Conservation (phyloP, 2,888 invertebrate genomes). For the Phragmatobia fuliginosa region DNA sequence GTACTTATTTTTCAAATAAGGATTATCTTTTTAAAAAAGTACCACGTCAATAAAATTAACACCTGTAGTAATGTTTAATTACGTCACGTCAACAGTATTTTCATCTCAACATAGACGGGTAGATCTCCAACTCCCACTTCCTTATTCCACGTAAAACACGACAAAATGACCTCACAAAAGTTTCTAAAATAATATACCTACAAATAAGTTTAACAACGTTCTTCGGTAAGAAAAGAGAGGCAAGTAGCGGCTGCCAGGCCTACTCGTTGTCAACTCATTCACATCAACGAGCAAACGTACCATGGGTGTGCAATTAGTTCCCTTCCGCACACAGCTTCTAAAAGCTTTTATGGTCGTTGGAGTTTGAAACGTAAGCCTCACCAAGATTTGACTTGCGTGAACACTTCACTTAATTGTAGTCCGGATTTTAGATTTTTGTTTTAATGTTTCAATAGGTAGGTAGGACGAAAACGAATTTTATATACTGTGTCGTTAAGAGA, state of each 20-base stretch:
- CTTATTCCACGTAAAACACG: not conserved
- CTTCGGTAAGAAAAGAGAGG: conserved; percentile 33
- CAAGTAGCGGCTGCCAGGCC: conserved; percentile 29
- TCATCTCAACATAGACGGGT: not conserved
- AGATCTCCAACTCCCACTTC: not conserved
- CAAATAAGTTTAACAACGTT: conserved; percentile 32
- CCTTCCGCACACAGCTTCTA: conserved; percentile 64
- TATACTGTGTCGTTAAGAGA: not conserved
- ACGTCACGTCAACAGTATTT: not conserved
- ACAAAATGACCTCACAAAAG: not conserved
- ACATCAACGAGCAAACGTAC: conserved; percentile 70
- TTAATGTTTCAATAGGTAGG: not conserved
- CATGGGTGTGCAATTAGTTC: conserved; percentile 76
- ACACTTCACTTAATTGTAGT: conserved; percentile 14
- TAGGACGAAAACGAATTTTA: not conserved
- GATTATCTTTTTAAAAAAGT: not conserved
- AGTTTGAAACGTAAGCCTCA: conserved; percentile 60
- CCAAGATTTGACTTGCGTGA: conserved; percentile 43
- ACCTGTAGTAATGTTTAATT: not conserved
- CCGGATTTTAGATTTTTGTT: not conserved
- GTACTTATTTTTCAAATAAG: not conserved
- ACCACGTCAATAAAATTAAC: not conserved
- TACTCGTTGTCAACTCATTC: conserved; percentile 65
- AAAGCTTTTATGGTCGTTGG: conserved; percentile 61
- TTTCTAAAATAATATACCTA: conserved; percentile 10